These are phyloP conservation scores for Onychomys arenicola DNA, from an alignment of 2,797 vertebrate genomes.

Conservation along the genomic window DNA sequence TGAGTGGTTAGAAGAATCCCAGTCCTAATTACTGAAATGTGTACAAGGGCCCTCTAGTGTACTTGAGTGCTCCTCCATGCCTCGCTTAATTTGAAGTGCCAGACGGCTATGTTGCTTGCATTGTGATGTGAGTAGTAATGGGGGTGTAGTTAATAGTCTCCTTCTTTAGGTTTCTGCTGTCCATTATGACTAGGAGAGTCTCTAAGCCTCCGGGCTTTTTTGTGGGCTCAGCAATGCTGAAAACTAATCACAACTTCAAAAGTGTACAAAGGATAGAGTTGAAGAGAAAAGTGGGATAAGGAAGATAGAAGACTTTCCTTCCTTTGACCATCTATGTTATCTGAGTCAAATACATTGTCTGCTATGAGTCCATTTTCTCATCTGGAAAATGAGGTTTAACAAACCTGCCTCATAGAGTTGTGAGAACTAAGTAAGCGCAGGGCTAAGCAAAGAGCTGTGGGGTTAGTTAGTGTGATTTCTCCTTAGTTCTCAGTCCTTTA, in stretches of 20 bases:
- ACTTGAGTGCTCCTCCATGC: background rate
- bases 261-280: background rate
- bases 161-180: slow-evolving; percentile 56
- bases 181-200: slow-evolving; percentile 43
- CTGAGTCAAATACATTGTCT: slow-evolving; percentile 34
- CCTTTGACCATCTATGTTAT: slow-evolving; percentile 54
- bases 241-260: slow-evolving; percentile 26
- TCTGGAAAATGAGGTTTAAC: slow-evolving; percentile 10
- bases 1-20: slow-evolving; percentile 63
- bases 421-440: slow-evolving; percentile 5
- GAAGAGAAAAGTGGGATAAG: background rate
- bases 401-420: background rate
- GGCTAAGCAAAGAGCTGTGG: background rate
- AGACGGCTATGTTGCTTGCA: background rate
- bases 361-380: background rate
- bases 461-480: background rate
- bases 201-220: slow-evolving; percentile 52
- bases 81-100: slow-evolving; percentile 33
- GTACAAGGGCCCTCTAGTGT: slow-evolving; percentile 63
- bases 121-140: slow-evolving; percentile 56
- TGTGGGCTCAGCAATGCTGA: background rate
- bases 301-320: background rate
- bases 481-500: background rate
- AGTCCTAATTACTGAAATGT: slow-evolving; percentile 69
- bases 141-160: background rate